Evolutionary conservation across 2,888 invertebrate species (phyloP).

Genomic region (Ornithoptera priamus): DNA sequence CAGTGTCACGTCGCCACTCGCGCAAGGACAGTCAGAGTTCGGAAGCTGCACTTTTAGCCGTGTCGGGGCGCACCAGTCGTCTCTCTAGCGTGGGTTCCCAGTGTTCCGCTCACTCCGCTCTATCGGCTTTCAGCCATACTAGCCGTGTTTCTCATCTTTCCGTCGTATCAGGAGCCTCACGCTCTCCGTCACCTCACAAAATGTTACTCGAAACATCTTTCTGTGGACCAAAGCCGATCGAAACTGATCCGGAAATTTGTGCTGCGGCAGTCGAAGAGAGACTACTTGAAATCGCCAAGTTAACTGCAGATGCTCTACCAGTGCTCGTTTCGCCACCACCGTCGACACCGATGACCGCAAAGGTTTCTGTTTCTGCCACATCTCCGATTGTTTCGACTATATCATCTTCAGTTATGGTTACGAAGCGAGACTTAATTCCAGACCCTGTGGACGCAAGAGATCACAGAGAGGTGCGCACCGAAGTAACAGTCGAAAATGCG

Average conservation of each 20-base stretch:
- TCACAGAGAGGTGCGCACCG: constrained; percentile 61
- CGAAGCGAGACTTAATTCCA: constrained; percentile 6
- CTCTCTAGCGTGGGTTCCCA: constrained; percentile 91
- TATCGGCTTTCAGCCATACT: constrained; percentile 57
- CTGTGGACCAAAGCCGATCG: constrained; percentile 89
- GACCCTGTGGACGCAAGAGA: constrained; percentile 54
- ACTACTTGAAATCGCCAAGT: constrained; percentile 65
- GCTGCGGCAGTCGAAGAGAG: constrained; percentile 72
- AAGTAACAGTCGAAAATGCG: constrained; percentile 57
- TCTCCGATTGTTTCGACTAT: constrained; percentile 24
- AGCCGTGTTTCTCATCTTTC: constrained; percentile 66
- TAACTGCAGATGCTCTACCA: constrained; percentile 34
- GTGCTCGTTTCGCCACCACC: constrained; percentile 25
- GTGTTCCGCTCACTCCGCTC: constrained; percentile 81
- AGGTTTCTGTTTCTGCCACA: constrained; percentile 25
- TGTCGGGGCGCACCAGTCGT: constrained; percentile 90
- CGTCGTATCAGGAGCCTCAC: constrained; percentile 78
- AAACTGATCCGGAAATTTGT: constrained; percentile 73
- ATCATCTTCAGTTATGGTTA: constrained; percentile 13
- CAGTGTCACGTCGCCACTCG: constrained; percentile 69
- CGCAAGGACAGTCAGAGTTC: constrained; percentile 88
- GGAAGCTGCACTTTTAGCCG: constrained; percentile 86
- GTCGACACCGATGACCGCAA: constrained; percentile 24
- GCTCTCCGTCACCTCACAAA: constrained; percentile 94
- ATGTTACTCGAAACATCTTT: constrained; percentile 94